These are phyloP conservation scores for Cyclina sinensis DNA, from an alignment of 1,140 invertebrate genomes.

Conservation along the genomic window DNA sequence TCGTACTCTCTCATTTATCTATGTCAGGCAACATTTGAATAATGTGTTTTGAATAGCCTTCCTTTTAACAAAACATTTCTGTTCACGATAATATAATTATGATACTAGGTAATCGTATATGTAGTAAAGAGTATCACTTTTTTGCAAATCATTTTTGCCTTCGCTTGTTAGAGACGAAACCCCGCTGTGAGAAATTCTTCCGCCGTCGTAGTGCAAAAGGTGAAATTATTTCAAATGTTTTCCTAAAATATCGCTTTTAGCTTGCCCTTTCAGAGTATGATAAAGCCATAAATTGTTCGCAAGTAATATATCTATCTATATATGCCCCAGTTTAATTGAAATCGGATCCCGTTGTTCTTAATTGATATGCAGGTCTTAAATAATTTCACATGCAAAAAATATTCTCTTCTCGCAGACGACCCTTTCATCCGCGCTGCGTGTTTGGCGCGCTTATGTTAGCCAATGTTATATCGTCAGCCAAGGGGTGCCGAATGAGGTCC, in stretches of 20 bases:
- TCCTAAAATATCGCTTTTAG: background rate
- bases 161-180: conserved; percentile 20
- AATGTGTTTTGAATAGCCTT: conserved; percentile 65
- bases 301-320: background rate
- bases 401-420: conserved; percentile 40
- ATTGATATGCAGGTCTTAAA: conserved; percentile 35
- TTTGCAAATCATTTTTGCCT: conserved; percentile 8
- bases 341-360: conserved; percentile 11
- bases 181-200: background rate
- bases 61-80: conserved; percentile 60
- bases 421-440: conserved; percentile 49
- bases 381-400: conserved; percentile 37
- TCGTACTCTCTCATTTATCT: conserved; percentile 49
- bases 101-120: conserved; percentile 33
- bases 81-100: conserved; percentile 55
- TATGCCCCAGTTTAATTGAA: conserved; percentile 31
- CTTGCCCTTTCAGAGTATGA: background rate
- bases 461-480: conserved; percentile 16
- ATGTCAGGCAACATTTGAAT: conserved; percentile 55
- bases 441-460: conserved; percentile 44
- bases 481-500: conserved; percentile 5
- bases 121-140: conserved; percentile 7
- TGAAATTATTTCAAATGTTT: background rate
- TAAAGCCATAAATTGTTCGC: conserved; percentile 13
- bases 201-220: background rate